Base-by-base conservation (phyloP, 2,113 vertebrate species). In the Thunnus maccoyii region DNA sequence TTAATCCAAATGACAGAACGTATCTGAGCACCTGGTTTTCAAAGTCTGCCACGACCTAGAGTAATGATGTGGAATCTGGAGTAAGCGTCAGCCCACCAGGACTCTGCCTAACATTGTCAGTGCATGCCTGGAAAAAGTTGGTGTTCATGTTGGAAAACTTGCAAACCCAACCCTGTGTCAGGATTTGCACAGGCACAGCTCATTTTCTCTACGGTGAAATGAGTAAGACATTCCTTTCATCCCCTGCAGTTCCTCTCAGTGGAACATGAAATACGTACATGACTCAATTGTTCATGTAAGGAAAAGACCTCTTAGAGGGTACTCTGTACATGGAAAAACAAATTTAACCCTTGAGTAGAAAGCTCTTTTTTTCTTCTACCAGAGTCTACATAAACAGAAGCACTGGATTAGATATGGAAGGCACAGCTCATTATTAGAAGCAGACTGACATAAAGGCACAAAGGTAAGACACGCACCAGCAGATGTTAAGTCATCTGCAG, bases 81-180 rank as follows among this genome's bases (percentile, higher is more conserved):
- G 78, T 72, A 44, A 75, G 68, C 27, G 60, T 85, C 30, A 81
- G 73, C 77, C 80, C 80, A 77, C 70, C 71, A 83, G 56, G 52
- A 81, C 84, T 77, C 66, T 74, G 78, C 69, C 87, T 86, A 70
- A 72, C 82, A 78, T 80, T 88, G 92, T 93, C 88, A 81, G 88
- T 81, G 85, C 86, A 81, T 84, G 93, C 72, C 88, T 94, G 91
- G 92, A 92, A 93, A 92, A 92, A 90, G 65, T 64, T 86, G 80
- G 77, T 88, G 87, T 84, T 91, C 80, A 44, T 9, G 36, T 36
- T 91, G 92, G 94, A 94, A 93, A 88, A 88, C 78, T 76, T 78
- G 57, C 80, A 88, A 87, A 86, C 90, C 88, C 83, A 80, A 15
- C 85, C 83, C 84, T 72, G 82, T 11, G 16, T 64, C 14, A 72